These are phyloP conservation scores for Ptilonorhynchus violaceus DNA, from an alignment of 2,113 vertebrate genomes.

Conservation along the genomic window DNA sequence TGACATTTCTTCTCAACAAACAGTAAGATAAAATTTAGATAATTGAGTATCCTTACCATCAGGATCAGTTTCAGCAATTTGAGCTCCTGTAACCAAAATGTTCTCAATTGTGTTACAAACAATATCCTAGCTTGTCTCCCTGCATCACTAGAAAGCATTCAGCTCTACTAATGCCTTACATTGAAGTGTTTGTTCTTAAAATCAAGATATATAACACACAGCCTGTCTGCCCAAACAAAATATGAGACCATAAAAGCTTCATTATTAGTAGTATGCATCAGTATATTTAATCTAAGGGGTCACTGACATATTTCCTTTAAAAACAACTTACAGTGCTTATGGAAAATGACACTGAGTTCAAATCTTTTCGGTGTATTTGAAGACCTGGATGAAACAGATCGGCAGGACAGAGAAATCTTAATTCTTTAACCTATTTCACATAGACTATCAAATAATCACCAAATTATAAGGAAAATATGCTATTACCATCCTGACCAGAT, in stretches of 20 bases:
- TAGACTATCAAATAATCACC: background rate
- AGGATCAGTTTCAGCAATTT: conserved; percentile 40
- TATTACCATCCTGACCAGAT: background rate
- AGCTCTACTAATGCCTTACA: background rate
- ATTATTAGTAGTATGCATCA: background rate
- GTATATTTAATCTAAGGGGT: background rate
- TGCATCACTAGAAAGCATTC: background rate
- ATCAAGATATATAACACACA: background rate
- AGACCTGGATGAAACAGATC: background rate
- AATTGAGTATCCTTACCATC: background rate
- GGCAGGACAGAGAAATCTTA: background rate
- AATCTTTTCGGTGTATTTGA: background rate
- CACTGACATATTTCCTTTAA: background rate
- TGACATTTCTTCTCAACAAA: background rate
- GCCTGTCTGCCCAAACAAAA: background rate
- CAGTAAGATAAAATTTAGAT: conserved; percentile 8
- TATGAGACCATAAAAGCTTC: background rate
- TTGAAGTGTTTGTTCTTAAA: background rate
- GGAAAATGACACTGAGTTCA: background rate
- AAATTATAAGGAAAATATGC: background rate
- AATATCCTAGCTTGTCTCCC: background rate
- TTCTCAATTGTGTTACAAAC: conserved; percentile 7
- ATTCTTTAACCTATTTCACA: background rate
- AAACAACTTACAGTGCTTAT: background rate
- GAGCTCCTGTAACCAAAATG: conserved; percentile 20